Percentiles rank a stretch among this genome's conserved stretches.
Conservation (phyloP, 2,888 invertebrate species). For the Gerosis bhagava region DNA sequence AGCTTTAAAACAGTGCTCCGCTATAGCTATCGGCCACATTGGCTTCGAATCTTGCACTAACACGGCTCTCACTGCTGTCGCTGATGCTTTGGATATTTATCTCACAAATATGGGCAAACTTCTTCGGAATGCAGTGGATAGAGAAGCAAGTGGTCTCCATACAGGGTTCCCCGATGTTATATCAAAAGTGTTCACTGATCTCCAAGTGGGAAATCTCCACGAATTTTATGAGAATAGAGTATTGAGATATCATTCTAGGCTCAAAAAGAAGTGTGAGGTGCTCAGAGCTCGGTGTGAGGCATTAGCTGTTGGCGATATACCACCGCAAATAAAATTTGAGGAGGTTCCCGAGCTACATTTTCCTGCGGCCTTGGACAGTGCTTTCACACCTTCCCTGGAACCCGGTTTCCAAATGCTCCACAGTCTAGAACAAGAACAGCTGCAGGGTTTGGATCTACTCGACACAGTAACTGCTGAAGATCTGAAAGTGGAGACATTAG, state of each 20-base stretch:
- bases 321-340: slow-evolving; percentile 67
- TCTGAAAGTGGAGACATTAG: slow-evolving; percentile 69
- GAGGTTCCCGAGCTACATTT: slow-evolving; percentile 80
- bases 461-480: slow-evolving; percentile 66
- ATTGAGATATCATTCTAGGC: slow-evolving; percentile 61
- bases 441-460: slow-evolving; percentile 67
- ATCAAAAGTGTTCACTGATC: slow-evolving; percentile 71
- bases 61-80: slow-evolving; percentile 59
- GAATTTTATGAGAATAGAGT: slow-evolving; percentile 69
- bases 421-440: slow-evolving; percentile 83
- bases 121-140: slow-evolving; percentile 64
- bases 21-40: slow-evolving; percentile 69
- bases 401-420: slow-evolving; percentile 86
- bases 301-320: slow-evolving; percentile 57
- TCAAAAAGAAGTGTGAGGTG: slow-evolving; percentile 58
- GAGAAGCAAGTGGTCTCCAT: slow-evolving; percentile 63
- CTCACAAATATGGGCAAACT: slow-evolving; percentile 71
- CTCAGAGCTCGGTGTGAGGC: slow-evolving; percentile 57
- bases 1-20: slow-evolving; percentile 68
- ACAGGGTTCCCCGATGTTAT: slow-evolving; percentile 72
- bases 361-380: slow-evolving; percentile 73
- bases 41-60: slow-evolving; percentile 65
- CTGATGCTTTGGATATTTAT: slow-evolving; percentile 67
- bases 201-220: slow-evolving; percentile 67
- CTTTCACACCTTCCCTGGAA: slow-evolving; percentile 82